phyloP scores from a whole-genome alignment of 2,113 vertebrate genomes.

The Zosterops pallidus region DNA sequence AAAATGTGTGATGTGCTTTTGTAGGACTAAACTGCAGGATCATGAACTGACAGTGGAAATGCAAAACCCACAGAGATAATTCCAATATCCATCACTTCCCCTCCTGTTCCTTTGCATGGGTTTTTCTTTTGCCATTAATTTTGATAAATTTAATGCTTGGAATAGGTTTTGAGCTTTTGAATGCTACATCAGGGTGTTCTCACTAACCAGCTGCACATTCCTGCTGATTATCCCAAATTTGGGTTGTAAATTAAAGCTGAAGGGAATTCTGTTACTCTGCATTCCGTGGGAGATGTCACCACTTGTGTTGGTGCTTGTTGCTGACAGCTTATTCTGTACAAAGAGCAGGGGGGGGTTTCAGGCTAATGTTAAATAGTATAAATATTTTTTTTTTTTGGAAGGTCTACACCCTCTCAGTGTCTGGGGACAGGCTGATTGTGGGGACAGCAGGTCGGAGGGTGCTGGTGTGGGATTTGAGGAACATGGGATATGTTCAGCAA shows the following conservation, averaged over 20 bases:
- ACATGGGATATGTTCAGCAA: slow-evolving; percentile 99
- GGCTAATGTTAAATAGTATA: background rate
- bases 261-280: background rate
- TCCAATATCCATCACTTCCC: background rate
- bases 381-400: slow-evolving; percentile 38
- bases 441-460: slow-evolving; percentile 93
- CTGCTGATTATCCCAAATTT: background rate
- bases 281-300: background rate
- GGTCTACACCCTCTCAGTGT: slow-evolving; percentile 97
- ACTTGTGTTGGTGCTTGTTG: background rate
- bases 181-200: background rate
- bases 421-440: slow-evolving; percentile 93
- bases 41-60: background rate
- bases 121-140: background rate
- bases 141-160: background rate
- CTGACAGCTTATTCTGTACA: background rate
- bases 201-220: background rate
- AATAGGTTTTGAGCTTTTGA: background rate
- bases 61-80: background rate
- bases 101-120: background rate
- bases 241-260: background rate
- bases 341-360: background rate
- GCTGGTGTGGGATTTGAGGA: slow-evolving; percentile 95
- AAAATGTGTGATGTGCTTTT: background rate
- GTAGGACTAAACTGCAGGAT: background rate